These are phyloP conservation scores for Eulimnadia texana DNA, from an alignment of 1,140 invertebrate genomes.

Conservation along the genomic window DNA sequence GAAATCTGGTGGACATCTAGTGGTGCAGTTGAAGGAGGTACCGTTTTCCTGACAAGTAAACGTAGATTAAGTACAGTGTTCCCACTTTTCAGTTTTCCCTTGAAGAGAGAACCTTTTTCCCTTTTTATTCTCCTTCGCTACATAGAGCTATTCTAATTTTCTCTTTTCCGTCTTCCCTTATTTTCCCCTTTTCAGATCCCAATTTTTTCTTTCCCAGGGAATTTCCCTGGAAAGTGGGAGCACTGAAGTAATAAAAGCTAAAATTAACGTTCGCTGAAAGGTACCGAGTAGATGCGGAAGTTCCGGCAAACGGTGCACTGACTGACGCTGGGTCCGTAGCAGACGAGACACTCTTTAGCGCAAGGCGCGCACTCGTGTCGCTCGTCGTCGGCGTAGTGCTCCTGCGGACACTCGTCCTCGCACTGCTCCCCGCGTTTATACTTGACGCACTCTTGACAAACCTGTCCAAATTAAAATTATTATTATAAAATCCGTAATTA, in stretches of 20 bases:
- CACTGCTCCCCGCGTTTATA: slow-evolving; percentile 78
- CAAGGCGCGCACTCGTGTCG: slow-evolving; percentile 55
- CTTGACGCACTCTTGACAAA: slow-evolving; percentile 65
- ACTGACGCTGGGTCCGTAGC: slow-evolving; percentile 54
- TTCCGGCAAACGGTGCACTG: slow-evolving; percentile 74
- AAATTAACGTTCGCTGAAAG: background rate
- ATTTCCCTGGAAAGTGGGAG: too few species aligned
- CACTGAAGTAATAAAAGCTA: background rate
- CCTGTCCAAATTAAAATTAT: background rate
- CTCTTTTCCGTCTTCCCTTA: too few species aligned
- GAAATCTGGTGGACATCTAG: slow-evolving; percentile 58
- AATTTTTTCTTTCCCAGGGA: too few species aligned
- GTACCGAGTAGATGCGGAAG: slow-evolving; percentile 39
- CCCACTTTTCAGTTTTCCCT: too few species aligned
- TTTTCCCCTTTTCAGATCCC: too few species aligned
- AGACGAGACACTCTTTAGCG: slow-evolving; percentile 64
- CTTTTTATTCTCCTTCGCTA: too few species aligned
- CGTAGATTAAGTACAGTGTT: background rate
- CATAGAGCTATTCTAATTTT: too few species aligned
- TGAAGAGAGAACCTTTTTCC: too few species aligned
- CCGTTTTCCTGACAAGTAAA: slow-evolving; percentile 31
- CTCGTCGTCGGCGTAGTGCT: slow-evolving; percentile 62
- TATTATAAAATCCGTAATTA: background rate
- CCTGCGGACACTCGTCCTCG: slow-evolving; percentile 71
- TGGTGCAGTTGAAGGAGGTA: slow-evolving; percentile 70